phyloP scores from a whole-genome alignment of 2,888 invertebrate species.

The Nomada ferruginata region DNA sequence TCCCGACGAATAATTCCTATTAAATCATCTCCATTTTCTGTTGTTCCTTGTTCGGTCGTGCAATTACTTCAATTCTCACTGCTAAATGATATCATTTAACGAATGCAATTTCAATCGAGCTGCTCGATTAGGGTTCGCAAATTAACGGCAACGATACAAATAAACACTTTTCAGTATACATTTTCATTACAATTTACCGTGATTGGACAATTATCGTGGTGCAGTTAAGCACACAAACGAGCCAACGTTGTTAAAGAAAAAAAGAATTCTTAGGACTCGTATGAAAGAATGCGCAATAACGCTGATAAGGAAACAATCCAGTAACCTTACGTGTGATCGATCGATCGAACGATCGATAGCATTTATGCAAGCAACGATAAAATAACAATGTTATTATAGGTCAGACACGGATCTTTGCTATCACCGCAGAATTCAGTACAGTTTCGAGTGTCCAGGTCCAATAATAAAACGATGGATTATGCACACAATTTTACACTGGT shows the following conservation, averaged over 20 bases:
- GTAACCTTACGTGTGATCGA: neutral
- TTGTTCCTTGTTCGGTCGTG: neutral
- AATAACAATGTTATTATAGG: neutral
- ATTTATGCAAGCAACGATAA: constrained; percentile 8
- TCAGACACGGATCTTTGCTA: constrained; percentile 2
- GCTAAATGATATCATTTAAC: neutral
- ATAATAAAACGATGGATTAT: neutral
- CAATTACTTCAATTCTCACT: neutral
- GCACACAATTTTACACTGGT: neutral
- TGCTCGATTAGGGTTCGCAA: constrained; percentile 1
- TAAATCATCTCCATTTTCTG: neutral
- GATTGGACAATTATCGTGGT: neutral
- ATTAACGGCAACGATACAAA: constrained; percentile 11
- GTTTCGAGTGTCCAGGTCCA: neutral
- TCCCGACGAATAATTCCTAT: neutral
- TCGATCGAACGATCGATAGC: constrained; percentile 35
- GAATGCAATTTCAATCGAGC: neutral
- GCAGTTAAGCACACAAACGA: neutral
- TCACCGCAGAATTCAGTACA: neutral
- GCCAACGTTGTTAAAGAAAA: neutral
- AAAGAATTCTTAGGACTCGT: neutral
- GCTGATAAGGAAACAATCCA: constrained; percentile 32
- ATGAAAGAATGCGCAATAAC: constrained; percentile 20
- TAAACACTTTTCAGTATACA: no score
- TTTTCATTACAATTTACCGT: no score